Conservation (phyloP, 2,888 invertebrate species). For the Plebejus melissa region DNA sequence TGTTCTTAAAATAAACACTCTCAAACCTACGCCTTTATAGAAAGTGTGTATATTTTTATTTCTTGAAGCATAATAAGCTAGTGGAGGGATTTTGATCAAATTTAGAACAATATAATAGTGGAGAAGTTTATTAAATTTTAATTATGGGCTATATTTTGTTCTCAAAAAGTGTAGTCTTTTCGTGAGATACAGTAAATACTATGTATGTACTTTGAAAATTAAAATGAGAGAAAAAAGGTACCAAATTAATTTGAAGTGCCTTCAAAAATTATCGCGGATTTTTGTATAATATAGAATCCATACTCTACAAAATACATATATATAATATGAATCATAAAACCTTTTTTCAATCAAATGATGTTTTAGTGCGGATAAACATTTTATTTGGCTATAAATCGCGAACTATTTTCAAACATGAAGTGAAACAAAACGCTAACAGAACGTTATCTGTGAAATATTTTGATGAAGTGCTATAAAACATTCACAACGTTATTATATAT, state of each 20-base stretch:
- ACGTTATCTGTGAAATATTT: not conserved
- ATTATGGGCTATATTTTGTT: no score
- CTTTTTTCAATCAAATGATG: constrained; percentile 9
- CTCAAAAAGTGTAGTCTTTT: no score
- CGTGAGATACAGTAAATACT: no score
- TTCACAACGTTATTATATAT: not conserved
- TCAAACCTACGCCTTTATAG: no score
- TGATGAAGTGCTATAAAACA: not conserved
- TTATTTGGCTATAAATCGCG: constrained; percentile 12
- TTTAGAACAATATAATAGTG: no score
- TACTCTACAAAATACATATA: not conserved
- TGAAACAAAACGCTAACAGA: not conserved
- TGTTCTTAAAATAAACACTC: not conserved
- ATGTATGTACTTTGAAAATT: no score
- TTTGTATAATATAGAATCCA: not conserved
- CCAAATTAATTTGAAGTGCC: not conserved
- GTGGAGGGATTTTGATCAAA: no score
- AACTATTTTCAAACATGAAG: not conserved
- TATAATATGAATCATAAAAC: constrained; percentile 1
- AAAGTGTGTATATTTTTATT: no score
- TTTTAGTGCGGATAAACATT: constrained; percentile 15
- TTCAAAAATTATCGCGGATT: not conserved
- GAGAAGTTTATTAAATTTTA: no score
- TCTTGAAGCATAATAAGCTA: no score
- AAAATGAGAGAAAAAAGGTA: not conserved